Percentiles rank a stretch among this genome's conserved stretches.
phyloP scores from a whole-genome alignment of 35 echinoderm and acorn worm species.

The Nesometra sesokonis region DNA sequence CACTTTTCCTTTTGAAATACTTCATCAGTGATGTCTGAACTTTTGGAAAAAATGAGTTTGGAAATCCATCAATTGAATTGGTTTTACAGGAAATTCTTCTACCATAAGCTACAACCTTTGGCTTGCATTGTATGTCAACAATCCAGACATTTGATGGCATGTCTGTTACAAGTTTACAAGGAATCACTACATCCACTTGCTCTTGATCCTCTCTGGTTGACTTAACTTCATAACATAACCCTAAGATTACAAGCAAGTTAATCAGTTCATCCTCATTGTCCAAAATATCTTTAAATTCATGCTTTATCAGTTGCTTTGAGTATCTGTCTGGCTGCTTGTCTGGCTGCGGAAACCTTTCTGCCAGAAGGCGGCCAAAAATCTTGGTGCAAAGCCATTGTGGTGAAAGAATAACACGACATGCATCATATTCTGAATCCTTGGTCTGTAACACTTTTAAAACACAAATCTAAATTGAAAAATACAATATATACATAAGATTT shows the following conservation, averaged over 20 bases:
- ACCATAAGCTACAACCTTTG: not conserved
- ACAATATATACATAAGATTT: too few relatives aligned
- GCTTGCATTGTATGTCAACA: not conserved
- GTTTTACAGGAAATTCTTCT: not conserved
- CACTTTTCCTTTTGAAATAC: not conserved
- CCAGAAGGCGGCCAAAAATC: too few relatives aligned
- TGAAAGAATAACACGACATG: too few relatives aligned
- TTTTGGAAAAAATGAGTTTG: not conserved
- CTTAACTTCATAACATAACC: not conserved
- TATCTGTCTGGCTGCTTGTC: not conserved
- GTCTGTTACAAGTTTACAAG: not conserved
- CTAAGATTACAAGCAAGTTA: not conserved
- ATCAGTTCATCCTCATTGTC: not conserved
- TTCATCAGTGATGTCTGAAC: not conserved
- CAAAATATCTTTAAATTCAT: not conserved
- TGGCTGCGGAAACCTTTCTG: too few relatives aligned
- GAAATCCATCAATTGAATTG: not conserved
- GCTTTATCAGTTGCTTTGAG: not conserved
- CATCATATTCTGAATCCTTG: too few relatives aligned
- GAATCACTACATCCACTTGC: not conserved
- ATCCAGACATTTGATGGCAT: not conserved
- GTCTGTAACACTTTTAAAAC: too few relatives aligned
- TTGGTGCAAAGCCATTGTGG: too few relatives aligned
- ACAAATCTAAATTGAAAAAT: too few relatives aligned
- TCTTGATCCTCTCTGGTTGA: too few relatives aligned